Percentiles rank a stretch among this genome's conserved stretches.
phyloP scores from a whole-genome alignment of 2,113 vertebrate genomes.

The Dipodomys stephensi region DNA sequence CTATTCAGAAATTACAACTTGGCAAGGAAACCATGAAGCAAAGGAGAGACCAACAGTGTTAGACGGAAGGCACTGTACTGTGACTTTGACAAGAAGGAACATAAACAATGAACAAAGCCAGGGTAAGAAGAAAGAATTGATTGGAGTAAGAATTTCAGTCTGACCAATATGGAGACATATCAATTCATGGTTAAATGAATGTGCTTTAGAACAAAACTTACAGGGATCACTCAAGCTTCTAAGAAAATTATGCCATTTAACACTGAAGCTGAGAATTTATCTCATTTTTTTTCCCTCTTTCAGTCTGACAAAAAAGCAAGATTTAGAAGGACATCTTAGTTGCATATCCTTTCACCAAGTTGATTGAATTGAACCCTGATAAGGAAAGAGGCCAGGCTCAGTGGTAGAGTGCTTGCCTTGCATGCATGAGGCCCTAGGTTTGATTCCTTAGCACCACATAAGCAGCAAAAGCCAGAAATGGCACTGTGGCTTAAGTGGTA shows the following conservation, averaged over 20 bases:
- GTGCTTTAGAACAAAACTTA: slow-evolving; percentile 35
- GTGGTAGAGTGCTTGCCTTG: too few relatives aligned
- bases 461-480: too few relatives aligned
- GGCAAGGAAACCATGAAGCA: background rate
- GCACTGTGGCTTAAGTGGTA: too few relatives aligned
- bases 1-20: slow-evolving; percentile 3
- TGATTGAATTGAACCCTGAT: slow-evolving; percentile 45
- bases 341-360: slow-evolving; percentile 27
- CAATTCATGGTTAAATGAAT: slow-evolving; percentile 65
- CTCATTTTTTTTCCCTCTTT: background rate
- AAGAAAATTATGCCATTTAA: slow-evolving; percentile 54
- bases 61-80: slow-evolving; percentile 1
- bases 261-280: slow-evolving; percentile 26
- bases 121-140: slow-evolving; percentile 1
- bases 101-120: background rate
- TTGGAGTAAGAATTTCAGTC: background rate
- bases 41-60: slow-evolving; percentile 14
- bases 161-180: background rate
- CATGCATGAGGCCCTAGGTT: too few relatives aligned
- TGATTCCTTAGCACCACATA: too few relatives aligned
- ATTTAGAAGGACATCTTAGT: slow-evolving; percentile 56
- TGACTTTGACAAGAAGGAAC: slow-evolving; percentile 5
- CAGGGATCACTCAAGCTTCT: slow-evolving; percentile 29
- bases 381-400: background rate
- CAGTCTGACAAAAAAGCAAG: background rate